These are phyloP conservation scores for Tethya wilhelma DNA, from an alignment of 37 sponge, comb jelly and placozoan genomes.

Conservation along the genomic window DNA sequence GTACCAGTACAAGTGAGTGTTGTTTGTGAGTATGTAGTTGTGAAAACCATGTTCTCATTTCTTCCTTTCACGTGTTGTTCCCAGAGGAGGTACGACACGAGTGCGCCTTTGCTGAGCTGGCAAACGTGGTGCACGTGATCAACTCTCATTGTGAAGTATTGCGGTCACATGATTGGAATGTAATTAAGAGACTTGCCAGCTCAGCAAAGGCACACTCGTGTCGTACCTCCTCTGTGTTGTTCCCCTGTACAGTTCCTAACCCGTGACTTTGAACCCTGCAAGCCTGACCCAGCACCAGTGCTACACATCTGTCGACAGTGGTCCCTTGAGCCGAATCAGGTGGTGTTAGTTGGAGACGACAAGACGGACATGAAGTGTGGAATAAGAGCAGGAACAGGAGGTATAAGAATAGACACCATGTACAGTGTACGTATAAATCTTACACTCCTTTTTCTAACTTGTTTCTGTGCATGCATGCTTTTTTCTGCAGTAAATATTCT, in stretches of 20 bases:
- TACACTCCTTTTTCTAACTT: neutral
- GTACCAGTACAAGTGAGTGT: too few relatives aligned
- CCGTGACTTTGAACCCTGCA: conserved; percentile 75
- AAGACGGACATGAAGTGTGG: conserved; percentile 59
- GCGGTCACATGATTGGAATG: too few relatives aligned
- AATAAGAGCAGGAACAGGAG: conserved; percentile 23
- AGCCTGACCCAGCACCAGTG: conserved; percentile 76
- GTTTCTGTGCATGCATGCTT: neutral
- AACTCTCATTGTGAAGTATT: too few relatives aligned
- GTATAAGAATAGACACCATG: neutral
- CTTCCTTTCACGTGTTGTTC: too few relatives aligned
- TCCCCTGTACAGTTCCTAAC: conserved; percentile 67
- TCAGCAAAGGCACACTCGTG: too few relatives aligned
- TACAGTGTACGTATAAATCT: neutral
- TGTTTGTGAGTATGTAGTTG: too few relatives aligned
- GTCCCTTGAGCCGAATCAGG: conserved; percentile 28
- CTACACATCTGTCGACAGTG: conserved; percentile 64
- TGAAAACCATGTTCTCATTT: too few relatives aligned
- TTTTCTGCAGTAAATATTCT: conserved; percentile 34
- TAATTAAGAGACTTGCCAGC: too few relatives aligned
- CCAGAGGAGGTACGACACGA: too few relatives aligned
- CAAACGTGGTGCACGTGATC: too few relatives aligned
- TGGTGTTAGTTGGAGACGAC: conserved; percentile 73
- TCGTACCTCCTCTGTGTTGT: too few relatives aligned
- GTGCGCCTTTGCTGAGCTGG: too few relatives aligned